phyloP scores from a whole-genome alignment of 2,113 vertebrate genomes.

The Chaetodon auriga region DNA sequence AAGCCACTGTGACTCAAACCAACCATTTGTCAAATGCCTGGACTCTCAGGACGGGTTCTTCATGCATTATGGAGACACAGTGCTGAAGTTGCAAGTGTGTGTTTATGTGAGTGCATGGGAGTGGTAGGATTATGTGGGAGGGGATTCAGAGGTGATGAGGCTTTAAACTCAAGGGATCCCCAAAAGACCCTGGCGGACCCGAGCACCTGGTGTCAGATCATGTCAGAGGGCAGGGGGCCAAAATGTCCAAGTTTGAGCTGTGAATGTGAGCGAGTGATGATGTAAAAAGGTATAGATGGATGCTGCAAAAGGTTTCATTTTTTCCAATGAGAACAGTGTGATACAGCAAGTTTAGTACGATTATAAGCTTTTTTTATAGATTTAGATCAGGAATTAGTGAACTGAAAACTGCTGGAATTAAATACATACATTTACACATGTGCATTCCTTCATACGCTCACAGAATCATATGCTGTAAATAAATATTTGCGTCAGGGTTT shows the following conservation, averaged over 20 bases:
- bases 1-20: constrained; percentile 51
- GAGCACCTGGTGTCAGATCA: constrained; percentile 70
- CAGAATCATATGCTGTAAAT: no score
- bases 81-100: constrained; percentile 13
- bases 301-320: constrained; percentile 1
- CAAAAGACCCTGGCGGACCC: constrained; percentile 46
- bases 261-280: constrained; percentile 63
- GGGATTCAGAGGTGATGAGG: constrained; percentile 73
- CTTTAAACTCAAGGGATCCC: constrained; percentile 64
- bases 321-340: background rate
- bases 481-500: no score
- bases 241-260: constrained; percentile 44
- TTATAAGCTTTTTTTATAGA: background rate
- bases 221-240: constrained; percentile 67
- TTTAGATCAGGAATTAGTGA: background rate
- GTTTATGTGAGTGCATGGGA: constrained; percentile 7
- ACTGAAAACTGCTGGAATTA: background rate
- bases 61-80: constrained; percentile 24
- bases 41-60: background rate
- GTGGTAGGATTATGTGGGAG: constrained; percentile 54
- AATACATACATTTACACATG: no score
- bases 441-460: no score
- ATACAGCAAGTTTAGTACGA: background rate
- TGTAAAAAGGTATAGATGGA: constrained; percentile 58
- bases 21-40: constrained; percentile 38